Evolutionary conservation across 2,113 vertebrate species (phyloP).

Genomic region (Toxotes jaculatrix): DNA sequence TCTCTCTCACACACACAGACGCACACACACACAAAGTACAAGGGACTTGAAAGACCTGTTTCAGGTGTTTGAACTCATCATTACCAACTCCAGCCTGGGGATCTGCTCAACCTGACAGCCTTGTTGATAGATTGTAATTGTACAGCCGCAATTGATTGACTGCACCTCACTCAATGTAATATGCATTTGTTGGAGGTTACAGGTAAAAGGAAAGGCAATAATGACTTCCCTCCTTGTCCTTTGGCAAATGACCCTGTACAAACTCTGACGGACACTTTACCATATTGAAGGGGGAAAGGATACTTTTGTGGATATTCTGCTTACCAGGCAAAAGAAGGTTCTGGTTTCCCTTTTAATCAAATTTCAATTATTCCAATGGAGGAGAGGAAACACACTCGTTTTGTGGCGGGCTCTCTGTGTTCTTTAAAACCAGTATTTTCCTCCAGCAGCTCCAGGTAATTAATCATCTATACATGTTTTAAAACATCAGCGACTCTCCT

Average conservation of each 20-base stretch:
- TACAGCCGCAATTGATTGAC: slow-evolving; percentile 78
- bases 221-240: slow-evolving; percentile 81
- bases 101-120: slow-evolving; percentile 78
- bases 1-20: slow-evolving; percentile 6
- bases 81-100: slow-evolving; percentile 80
- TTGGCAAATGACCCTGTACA: slow-evolving; percentile 76
- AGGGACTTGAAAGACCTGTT: slow-evolving; percentile 78
- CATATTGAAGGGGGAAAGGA: slow-evolving; percentile 68
- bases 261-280: slow-evolving; percentile 75
- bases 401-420: slow-evolving; percentile 69
- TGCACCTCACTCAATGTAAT: slow-evolving; percentile 74
- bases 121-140: slow-evolving; percentile 83
- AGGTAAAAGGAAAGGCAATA: slow-evolving; percentile 73
- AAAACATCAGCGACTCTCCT: slow-evolving; percentile 81
- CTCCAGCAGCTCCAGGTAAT: slow-evolving; percentile 79
- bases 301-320: slow-evolving; percentile 78
- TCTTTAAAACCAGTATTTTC: slow-evolving; percentile 82
- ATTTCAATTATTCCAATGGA: slow-evolving; percentile 82
- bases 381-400: slow-evolving; percentile 74
- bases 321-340: slow-evolving; percentile 77
- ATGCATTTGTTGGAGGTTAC: slow-evolving; percentile 82
- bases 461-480: slow-evolving; percentile 85
- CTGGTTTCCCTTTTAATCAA: slow-evolving; percentile 82
- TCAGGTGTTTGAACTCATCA: slow-evolving; percentile 84
- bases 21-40: slow-evolving; percentile 33